phyloP scores from a whole-genome alignment of 2,113 vertebrate genomes.

The Amblyopsis rosae region DNA sequence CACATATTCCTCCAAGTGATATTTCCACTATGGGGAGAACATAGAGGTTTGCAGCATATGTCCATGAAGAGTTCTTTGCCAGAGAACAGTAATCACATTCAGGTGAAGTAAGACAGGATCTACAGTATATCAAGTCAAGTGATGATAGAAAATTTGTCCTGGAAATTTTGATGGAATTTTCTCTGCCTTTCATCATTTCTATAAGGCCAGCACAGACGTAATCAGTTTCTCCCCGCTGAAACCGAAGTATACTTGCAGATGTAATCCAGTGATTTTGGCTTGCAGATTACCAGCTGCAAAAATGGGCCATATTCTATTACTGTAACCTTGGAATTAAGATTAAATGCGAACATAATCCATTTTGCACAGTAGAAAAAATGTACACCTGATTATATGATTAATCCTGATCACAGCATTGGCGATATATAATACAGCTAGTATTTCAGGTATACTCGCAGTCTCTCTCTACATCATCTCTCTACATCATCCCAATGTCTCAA shows the following conservation, averaged over 20 bases:
- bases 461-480: not conserved
- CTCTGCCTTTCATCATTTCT: too few relatives aligned
- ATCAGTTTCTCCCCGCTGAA: too few relatives aligned
- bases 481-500: not conserved
- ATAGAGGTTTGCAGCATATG: constrained; percentile 43
- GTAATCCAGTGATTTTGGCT: not conserved
- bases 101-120: constrained; percentile 45
- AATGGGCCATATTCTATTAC: not conserved
- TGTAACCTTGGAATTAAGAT: not conserved
- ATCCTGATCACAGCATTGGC: not conserved
- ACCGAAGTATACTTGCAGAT: not conserved
- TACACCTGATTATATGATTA: not conserved
- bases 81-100: constrained; percentile 49
- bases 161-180: constrained; percentile 21
- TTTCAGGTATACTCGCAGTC: too few relatives aligned
- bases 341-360: not conserved
- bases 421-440: too few relatives aligned
- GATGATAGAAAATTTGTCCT: constrained; percentile 35
- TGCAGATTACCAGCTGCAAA: not conserved
- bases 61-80: constrained; percentile 7
- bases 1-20: constrained; percentile 38
- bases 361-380: not conserved
- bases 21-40: constrained; percentile 41
- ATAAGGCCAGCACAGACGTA: too few relatives aligned
- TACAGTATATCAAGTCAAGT: constrained; percentile 27